Percentiles rank a stretch among this genome's conserved stretches.
Conservation (phyloP, 2,797 vertebrate genomes). For the Bufotes viridis region DNA sequence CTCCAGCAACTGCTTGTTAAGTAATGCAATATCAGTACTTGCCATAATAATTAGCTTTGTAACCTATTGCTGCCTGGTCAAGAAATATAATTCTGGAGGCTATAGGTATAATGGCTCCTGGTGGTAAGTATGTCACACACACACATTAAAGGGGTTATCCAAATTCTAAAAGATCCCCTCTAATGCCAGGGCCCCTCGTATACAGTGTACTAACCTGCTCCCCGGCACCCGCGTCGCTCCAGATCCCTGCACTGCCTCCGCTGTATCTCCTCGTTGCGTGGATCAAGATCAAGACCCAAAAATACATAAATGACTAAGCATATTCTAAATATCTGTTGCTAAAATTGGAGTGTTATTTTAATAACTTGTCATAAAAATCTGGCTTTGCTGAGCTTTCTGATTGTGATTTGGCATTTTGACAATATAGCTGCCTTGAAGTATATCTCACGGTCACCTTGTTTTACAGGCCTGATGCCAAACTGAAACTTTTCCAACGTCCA, state of each 20-base stretch:
- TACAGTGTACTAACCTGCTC: too few relatives aligned
- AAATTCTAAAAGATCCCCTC: too few relatives aligned
- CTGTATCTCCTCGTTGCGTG: too few relatives aligned
- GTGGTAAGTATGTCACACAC: not conserved
- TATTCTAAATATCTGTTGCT: constrained; percentile 13
- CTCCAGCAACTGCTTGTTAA: not conserved
- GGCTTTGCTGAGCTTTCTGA: not conserved
- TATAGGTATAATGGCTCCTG: not conserved
- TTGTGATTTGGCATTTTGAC: constrained; percentile 24
- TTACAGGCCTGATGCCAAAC: not conserved
- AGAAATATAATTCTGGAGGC: not conserved
- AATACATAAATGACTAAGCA: constrained; percentile 10
- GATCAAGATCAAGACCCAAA: not conserved
- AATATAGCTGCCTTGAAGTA: constrained; percentile 1
- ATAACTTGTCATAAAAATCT: not conserved
- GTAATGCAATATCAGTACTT: not conserved
- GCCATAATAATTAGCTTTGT: not conserved
- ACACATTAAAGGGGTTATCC: too few relatives aligned
- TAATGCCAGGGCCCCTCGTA: too few relatives aligned
- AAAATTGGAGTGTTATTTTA: not conserved
- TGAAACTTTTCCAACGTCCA: not conserved
- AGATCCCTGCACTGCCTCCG: too few relatives aligned
- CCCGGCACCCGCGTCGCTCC: too few relatives aligned
- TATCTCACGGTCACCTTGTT: constrained; percentile 44
- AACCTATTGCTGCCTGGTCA: not conserved